Evolutionary conservation across 2,888 invertebrate species (phyloP), one percentile per base, ranked within the genome.

Genomic region (Ochropacha duplaris): DNA sequence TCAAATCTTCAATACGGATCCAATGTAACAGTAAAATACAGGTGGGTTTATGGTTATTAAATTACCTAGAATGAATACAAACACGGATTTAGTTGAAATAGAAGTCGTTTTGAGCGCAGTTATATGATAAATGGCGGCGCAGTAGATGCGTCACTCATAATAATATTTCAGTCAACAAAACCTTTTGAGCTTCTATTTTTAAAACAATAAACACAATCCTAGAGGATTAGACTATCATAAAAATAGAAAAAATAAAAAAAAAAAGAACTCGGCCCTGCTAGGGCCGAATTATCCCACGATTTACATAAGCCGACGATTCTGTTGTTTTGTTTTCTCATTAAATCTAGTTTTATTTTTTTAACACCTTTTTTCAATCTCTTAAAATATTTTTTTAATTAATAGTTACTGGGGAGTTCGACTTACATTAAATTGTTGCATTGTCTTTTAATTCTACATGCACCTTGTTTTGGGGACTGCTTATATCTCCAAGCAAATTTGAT

Each of bases 1-100:
- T 68, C 72, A 72, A 73, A 68, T 71, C 60, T 65, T 44, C 16
- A 19, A 44, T 44, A 44, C 9, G 9, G 63, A 67, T 69, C 71
- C 61, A 62, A 70, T 64, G 60, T 69, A 63, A 60, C 66, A 66
- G 68, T 58, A 54, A 61, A 66, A 57, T 58, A 60, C 62, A 55
- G 68, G 64, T 59, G 44, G 44, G 16, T 44, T 44, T 44, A 1
- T 4, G 44, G 19, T 44, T 44, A 44, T 44, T 44, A 44, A 44
- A 44, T 44, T 44, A 44, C 8, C 8, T 4, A 4, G 9, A 44
- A 44, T 44, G 19, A 44, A 44, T 44, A 19, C 6, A 16, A 3
- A 44, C 44, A 44, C 19, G 9, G 44, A 8, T 8, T 44, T 44
- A 44, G 8, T 19, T 9, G 44, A 19, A 44, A 44, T 19, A 19